Percentiles rank a stretch among this genome's conserved stretches.
Evolutionary conservation across 2,113 vertebrate genomes (phyloP).

Genomic region (Daphoenositta chrysoptera): DNA sequence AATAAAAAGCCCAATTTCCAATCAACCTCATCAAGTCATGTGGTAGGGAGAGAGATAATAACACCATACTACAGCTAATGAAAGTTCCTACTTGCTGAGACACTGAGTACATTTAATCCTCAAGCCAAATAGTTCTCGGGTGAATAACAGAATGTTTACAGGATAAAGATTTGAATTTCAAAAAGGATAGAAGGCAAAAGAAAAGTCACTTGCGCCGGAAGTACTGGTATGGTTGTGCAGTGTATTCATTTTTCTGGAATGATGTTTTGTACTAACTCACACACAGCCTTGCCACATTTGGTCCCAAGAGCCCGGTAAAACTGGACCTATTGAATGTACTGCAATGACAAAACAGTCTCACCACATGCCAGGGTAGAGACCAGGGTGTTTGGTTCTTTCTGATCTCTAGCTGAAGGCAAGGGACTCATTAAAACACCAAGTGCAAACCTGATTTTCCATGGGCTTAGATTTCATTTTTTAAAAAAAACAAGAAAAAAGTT

Average conservation of each 20-base stretch:
- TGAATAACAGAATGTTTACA: neutral
- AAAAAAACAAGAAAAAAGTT: neutral
- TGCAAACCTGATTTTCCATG: neutral
- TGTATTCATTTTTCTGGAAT: neutral
- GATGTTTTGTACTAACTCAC: neutral
- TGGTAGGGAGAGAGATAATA: neutral
- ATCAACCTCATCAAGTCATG: fast-evolving
- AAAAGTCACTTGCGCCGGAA: neutral
- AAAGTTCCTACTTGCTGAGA: neutral
- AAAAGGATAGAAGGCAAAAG: neutral
- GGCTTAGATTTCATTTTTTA: neutral
- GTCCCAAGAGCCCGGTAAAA: neutral
- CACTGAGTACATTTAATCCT: neutral
- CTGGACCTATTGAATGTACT: neutral
- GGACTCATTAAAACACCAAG: neutral
- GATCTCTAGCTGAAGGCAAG: neutral
- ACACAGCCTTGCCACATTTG: neutral
- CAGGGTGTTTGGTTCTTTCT: fast-evolving
- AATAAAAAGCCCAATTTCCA: neutral
- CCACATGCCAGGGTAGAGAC: neutral
- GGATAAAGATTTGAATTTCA: neutral
- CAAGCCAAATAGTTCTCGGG: neutral
- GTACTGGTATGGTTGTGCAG: neutral
- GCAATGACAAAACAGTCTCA: neutral
- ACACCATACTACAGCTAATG: neutral